phyloP scores from a whole-genome alignment of 1,140 invertebrate genomes.

The Nylanderia fulva region DNA sequence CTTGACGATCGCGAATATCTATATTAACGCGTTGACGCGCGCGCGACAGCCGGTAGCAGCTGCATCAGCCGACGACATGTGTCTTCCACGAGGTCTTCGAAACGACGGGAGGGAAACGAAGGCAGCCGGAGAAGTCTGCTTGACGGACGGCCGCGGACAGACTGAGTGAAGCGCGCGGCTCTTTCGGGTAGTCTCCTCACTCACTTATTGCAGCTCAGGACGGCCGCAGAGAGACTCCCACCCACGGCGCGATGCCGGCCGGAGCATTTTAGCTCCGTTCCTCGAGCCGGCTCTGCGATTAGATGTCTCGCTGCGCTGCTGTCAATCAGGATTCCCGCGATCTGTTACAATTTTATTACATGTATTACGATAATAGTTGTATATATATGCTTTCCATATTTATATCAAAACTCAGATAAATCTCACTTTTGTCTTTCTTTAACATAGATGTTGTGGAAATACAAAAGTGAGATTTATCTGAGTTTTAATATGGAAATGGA shows the following conservation, averaged over 20 bases:
- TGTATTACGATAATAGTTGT: no score
- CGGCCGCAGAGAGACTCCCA: constrained; percentile 56
- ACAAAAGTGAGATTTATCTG: no score
- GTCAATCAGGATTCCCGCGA: not conserved
- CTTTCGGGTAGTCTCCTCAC: constrained; percentile 74
- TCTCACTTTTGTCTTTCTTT: no score
- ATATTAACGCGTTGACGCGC: not conserved
- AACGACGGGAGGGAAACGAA: not conserved
- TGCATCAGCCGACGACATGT: constrained; percentile 66
- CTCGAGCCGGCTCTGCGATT: not conserved
- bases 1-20: not conserved
- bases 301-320: not conserved
- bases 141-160: constrained; percentile 74
- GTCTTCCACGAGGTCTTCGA: constrained; percentile 46
- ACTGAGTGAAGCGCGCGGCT: constrained; percentile 69
- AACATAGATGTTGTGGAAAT: no score
- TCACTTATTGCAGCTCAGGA: constrained; percentile 58
- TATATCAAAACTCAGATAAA: no score
- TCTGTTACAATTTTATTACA: no score
- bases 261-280: constrained; percentile 1
- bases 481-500: no score
- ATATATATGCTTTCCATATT: no score
- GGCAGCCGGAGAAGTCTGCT: constrained; percentile 66
- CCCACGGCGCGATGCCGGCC: constrained; percentile 39
- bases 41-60: constrained; percentile 35